Percentiles rank a stretch among this genome's conserved stretches.
Conservation (phyloP, 1,140 invertebrate genomes). For the Drosophila gunungcola region DNA sequence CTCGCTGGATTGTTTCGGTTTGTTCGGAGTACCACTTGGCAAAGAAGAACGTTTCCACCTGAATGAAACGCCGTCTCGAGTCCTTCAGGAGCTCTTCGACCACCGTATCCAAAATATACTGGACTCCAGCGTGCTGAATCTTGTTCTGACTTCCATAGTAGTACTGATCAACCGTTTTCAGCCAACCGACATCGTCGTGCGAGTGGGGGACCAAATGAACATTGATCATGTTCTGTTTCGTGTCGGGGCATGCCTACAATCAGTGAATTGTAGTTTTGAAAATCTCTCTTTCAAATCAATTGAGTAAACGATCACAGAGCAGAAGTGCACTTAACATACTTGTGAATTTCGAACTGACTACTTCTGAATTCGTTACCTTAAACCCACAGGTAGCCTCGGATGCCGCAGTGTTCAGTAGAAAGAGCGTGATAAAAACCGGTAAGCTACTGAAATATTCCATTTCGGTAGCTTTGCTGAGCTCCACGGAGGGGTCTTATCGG, state of each 20-base stretch:
- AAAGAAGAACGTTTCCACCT: conserved; percentile 95
- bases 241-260: conserved; percentile 87
- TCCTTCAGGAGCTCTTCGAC: conserved; percentile 91
- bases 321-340: background rate
- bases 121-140: conserved; percentile 93
- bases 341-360: background rate
- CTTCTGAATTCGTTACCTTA: conserved; percentile 37
- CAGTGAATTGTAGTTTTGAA: background rate
- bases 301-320: background rate
- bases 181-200: conserved; percentile 97
- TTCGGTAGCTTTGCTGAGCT: conserved; percentile 1
- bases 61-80: conserved; percentile 89
- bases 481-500: conserved; percentile 30
- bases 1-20: conserved; percentile 86
- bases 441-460: conserved; percentile 35
- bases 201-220: conserved; percentile 93
- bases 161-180: conserved; percentile 97
- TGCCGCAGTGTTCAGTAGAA: conserved; percentile 10
- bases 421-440: conserved; percentile 15
- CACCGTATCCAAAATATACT: conserved; percentile 96
- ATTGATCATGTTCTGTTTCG: conserved; percentile 88
- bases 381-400: conserved; percentile 54
- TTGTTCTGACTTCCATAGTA: conserved; percentile 90
- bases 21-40: conserved; percentile 96
- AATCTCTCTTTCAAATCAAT: background rate